Evolutionary conservation across 2,113 vertebrate species (phyloP), one percentile per base, ranked within the genome.

Genomic region (Caloenas nicobarica): DNA sequence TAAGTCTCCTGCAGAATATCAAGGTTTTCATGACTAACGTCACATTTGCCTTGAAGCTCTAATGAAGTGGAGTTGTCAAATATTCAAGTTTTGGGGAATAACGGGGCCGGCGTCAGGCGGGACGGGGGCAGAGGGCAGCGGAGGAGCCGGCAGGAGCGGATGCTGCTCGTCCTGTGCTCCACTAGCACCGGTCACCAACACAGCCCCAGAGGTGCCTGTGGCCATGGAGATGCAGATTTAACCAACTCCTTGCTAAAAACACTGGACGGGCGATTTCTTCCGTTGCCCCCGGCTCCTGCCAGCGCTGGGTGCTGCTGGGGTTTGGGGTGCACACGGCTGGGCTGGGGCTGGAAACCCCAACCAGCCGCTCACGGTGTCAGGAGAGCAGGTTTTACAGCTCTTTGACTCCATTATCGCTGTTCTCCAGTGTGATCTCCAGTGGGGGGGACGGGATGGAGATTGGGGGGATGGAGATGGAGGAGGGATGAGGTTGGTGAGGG

Each of bases 21-120:
- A 97, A 97, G 97, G 96, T 97, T 97, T 79, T 96, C 24, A 25
- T 94, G 97, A 98, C 97, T 96, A 98, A 85, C 84, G 65, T 81
- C 95, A 81, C 94, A 25, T 83, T 89, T 58, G 93, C 95, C 96
- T 97, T 58, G 95, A 90, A 96, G 97, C 96, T 64, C 91, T 94
- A 73, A 96, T 40, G 94, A 96, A 97, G 97, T 34, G 60, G 91
- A 81, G 85, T 88, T 92, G 91, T 81, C 86, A 40, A 92, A 61
- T 24, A 42, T 81, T 44, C 4, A 53, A 36, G 77, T 94, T 77
- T 14, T 50, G 76, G 91, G 95, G 87, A 38, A 61, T 44, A 77
- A 84, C 54, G 17, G 92, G 83, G 83, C 73, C 0, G 9, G 8
- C 15, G 88, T 25, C 12, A 29, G 86, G 9, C 22, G 6, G 57